Conservation (phyloP, 2,888 invertebrate genomes). For the Drosophila barbarae region DNA sequence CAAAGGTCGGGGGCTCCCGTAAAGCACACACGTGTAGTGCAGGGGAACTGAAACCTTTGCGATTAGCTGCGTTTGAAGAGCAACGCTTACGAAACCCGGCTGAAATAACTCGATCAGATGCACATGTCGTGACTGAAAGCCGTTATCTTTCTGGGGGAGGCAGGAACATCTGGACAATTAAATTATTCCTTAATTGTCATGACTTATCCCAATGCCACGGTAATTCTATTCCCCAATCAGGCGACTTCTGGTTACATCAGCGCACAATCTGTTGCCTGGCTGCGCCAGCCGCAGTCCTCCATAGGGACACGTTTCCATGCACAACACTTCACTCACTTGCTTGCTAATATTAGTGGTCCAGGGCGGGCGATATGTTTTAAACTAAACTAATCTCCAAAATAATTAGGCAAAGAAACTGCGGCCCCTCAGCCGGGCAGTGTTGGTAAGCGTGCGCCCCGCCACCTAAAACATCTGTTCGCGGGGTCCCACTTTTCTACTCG, state of each 20-base stretch:
- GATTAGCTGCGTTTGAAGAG: constrained; percentile 10
- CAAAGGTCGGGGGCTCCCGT: constrained; percentile 23
- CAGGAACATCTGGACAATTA: background rate
- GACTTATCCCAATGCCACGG: constrained; percentile 12
- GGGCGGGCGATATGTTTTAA: constrained; percentile 34
- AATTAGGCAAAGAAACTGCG: constrained; percentile 30
- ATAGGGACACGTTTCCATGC: background rate
- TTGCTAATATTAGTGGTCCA: constrained; percentile 29
- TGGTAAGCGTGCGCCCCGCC: constrained; percentile 7
- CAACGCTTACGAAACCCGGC: constrained; percentile 23
- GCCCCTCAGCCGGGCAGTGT: constrained; percentile 33
- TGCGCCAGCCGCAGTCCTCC: background rate
- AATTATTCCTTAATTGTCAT: constrained; percentile 6
- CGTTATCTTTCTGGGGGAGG: background rate
- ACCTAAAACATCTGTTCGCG: constrained; percentile 7
- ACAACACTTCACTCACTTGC: constrained; percentile 9
- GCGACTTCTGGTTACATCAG: constrained; percentile 35
- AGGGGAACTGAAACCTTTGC: constrained; percentile 8
- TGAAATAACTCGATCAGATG: background rate
- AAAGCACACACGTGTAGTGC: constrained; percentile 28
- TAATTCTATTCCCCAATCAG: constrained; percentile 8
- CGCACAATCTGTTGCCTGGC: background rate
- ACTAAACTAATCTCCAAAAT: constrained; percentile 32
- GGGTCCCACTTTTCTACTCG: too few species aligned
- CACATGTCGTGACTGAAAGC: background rate